Percentiles rank a stretch among this genome's conserved stretches.
These are phyloP conservation scores for Brachionus rubens DNA, from an alignment of 1,140 invertebrate species.

Conservation along the genomic window DNA sequence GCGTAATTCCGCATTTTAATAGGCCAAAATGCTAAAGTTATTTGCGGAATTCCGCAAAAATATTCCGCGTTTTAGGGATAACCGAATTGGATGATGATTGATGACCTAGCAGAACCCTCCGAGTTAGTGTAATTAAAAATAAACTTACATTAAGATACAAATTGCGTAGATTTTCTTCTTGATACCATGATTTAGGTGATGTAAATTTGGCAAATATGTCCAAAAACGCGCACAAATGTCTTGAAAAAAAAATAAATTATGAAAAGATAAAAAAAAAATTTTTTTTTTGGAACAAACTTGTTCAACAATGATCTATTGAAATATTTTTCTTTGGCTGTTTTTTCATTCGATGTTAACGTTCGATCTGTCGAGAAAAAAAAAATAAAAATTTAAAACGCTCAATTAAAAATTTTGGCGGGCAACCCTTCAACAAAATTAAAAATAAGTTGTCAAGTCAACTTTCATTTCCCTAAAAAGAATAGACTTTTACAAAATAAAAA, in stretches of 20 bases:
- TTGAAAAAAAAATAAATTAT: conserved; percentile 48
- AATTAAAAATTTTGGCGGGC: background rate
- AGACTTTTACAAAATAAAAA: background rate
- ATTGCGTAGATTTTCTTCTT: conserved; percentile 70
- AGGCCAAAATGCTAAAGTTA: no score
- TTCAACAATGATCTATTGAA: conserved; percentile 32
- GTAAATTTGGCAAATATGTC: conserved; percentile 72
- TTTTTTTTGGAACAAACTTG: background rate
- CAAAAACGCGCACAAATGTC: conserved; percentile 70
- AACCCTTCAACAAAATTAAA: no score
- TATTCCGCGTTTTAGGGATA: no score
- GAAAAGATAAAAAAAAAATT: background rate
- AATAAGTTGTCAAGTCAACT: conserved; percentile 8
- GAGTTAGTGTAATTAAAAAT: no score
- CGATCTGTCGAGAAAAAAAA: background rate
- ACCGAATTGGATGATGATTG: no score
- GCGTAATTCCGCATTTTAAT: no score
- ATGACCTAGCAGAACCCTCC: no score
- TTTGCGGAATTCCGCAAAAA: no score
- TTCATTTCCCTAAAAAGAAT: background rate
- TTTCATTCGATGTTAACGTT: background rate
- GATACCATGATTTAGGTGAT: conserved; percentile 74
- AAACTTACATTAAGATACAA: conserved; percentile 66
- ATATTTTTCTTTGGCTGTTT: conserved; percentile 23
- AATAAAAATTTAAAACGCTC: background rate